phyloP scores from a whole-genome alignment of 92 coral and sea anemone genomes.

The Actinostola sp. region DNA sequence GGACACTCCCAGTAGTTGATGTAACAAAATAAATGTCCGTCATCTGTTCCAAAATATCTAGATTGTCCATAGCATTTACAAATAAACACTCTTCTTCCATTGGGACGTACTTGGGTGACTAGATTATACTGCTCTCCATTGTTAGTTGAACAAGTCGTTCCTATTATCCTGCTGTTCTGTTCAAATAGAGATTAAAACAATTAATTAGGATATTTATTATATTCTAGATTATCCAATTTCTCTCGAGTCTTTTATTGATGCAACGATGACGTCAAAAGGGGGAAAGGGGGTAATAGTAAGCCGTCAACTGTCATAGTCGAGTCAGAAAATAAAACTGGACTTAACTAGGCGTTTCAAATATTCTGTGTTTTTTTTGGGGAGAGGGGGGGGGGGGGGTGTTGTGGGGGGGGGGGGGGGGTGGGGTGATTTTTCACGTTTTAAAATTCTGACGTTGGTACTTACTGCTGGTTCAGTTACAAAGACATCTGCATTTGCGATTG shows the following conservation, averaged over 20 bases:
- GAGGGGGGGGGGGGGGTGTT: no score
- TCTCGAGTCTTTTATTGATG: no score
- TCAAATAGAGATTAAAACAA: neutral
- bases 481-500: neutral
- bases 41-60: constrained; percentile 8
- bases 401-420: no score
- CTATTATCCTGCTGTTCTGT: constrained; percentile 54
- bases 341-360: no score
- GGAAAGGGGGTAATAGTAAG: no score
- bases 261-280: no score
- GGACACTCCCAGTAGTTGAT: constrained; percentile 69
- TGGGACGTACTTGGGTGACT: no score
- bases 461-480: constrained; percentile 12
- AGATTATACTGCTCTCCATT: constrained; percentile 40
- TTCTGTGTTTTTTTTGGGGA: no score
- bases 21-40: constrained; percentile 28
- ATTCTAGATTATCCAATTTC: neutral
- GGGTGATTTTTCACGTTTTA: no score
- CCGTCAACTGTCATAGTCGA: no score
- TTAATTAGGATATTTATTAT: neutral
- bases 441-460: constrained; percentile 13
- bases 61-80: constrained; percentile 63
- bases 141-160: constrained; percentile 69
- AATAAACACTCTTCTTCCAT: constrained; percentile 12
- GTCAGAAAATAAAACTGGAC: no score